Base-by-base conservation (phyloP, 2,888 invertebrate genomes). In the Vanessa cardui region DNA sequence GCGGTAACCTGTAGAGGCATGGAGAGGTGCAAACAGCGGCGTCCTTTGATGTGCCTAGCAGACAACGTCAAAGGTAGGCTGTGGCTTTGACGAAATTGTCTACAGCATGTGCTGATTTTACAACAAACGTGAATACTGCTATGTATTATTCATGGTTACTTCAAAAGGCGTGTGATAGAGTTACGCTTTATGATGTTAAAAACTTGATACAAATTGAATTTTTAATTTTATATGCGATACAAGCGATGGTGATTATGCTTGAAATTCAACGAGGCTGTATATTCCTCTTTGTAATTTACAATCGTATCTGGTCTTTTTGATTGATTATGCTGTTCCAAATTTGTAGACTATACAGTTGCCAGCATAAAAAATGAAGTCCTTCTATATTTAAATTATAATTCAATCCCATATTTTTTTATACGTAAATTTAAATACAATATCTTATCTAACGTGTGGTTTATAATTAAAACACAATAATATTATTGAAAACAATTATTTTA, bases 11-110 rank as follows among this genome's bases (percentile, higher is more conserved):
- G 74, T 75, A 74, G 75, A 73, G 77, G 76, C 72, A 68, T 70
- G 64, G 73, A 76, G 76, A 74, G 74, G 71, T 68, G 77, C 78
- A 80, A 80, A 80, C 79, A 78, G 71, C 76, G 75, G 69, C 72
- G 71, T 73, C 75, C 80, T 79, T 80, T 80, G 80, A 78, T 76
- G 76, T 64, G 64, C 66, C 69, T 67, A 65, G 65, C 71, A 73
- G 68, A 69, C 71, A 50, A 62, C 70, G 72, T 74, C 76, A 76
- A 77, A 77, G 76, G 74, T 72, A 77, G 76, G 73, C 72, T 73
- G 72, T 68, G 74, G 74, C 78, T 79, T 78, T 79, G 77, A 78
- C 76, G 78, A 76, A 78, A 80, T 78, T 80, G 79, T 79, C 79
- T 75, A 74, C 74, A 56, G 70, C 62, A 71, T 66, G 72, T 72